Evolutionary conservation across 2,888 invertebrate genomes (phyloP).

Genomic region (Entomobrya proxima): DNA sequence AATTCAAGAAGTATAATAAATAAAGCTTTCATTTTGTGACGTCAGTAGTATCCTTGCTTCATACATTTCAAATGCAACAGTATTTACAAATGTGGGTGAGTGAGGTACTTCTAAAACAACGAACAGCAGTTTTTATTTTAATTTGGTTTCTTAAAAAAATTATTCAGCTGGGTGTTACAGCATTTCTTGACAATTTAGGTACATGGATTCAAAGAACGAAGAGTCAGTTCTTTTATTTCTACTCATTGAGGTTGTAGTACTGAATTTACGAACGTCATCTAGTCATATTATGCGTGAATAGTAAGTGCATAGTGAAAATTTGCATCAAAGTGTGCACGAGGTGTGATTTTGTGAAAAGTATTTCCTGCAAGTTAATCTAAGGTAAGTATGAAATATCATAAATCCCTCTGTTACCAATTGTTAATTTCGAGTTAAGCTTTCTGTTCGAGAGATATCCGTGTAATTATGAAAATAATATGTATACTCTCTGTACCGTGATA

Average conservation of each 20-base stretch:
- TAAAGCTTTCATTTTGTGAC: background rate
- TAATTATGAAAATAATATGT: too few relatives aligned
- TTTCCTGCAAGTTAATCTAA: too few relatives aligned
- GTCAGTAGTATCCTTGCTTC: slow-evolving; percentile 27
- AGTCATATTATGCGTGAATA: too few relatives aligned
- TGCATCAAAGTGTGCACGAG: too few relatives aligned
- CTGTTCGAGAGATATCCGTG: background rate
- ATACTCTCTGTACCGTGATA: background rate
- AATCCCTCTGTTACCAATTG: background rate
- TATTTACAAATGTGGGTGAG: slow-evolving; percentile 12
- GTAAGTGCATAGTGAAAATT: too few relatives aligned
- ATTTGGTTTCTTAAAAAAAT: background rate
- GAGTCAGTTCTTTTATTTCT: background rate
- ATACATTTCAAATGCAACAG: background rate
- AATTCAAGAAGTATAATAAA: background rate
- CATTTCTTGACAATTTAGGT: background rate
- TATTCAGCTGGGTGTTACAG: slow-evolving; percentile 6
- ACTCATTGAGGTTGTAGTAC: background rate
- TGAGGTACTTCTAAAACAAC: slow-evolving; percentile 15
- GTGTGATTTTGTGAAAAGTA: too few relatives aligned
- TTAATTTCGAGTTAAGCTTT: background rate
- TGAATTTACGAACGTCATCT: too few relatives aligned
- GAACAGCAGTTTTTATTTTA: background rate
- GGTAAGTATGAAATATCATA: too few relatives aligned
- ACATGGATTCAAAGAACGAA: background rate